These are phyloP conservation scores for Cheilosia scutellata DNA, from an alignment of 2,888 invertebrate species.

Conservation along the genomic window DNA sequence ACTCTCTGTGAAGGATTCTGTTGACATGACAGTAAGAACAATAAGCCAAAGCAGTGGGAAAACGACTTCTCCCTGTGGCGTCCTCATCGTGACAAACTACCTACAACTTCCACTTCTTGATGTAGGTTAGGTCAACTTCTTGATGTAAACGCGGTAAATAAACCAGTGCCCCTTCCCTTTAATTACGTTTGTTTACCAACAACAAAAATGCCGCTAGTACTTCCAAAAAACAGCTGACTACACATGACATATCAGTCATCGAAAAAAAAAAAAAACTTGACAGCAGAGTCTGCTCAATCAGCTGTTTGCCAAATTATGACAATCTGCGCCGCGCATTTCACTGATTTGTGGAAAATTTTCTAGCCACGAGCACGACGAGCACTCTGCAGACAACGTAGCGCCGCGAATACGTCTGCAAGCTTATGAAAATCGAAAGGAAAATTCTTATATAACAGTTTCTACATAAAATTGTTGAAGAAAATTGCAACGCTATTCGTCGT, in stretches of 20 bases:
- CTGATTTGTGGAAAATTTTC: slow-evolving; percentile 21
- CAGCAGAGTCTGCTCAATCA: slow-evolving; percentile 32
- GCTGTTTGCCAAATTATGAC: slow-evolving; percentile 45
- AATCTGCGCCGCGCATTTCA: slow-evolving; percentile 54
- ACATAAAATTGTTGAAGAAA: neutral
- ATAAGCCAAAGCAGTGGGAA: too few species aligned
- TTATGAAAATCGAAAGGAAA: slow-evolving; percentile 35
- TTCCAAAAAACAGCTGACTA: slow-evolving; percentile 29
- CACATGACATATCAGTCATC: slow-evolving; percentile 12
- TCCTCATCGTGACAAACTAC: too few species aligned
- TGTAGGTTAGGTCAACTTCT: too few species aligned
- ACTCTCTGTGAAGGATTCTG: too few species aligned
- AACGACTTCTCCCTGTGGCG: too few species aligned
- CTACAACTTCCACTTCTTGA: too few species aligned
- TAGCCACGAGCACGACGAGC: slow-evolving; percentile 8
- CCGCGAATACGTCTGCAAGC: slow-evolving; percentile 48
- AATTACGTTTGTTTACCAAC: slow-evolving; percentile 43
- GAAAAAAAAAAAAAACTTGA: neutral
- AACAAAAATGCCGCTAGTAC: slow-evolving; percentile 17
- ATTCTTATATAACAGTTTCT: slow-evolving; percentile 59
- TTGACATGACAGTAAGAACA: too few species aligned
- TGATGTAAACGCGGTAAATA: neutral
- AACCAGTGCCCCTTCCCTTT: neutral
- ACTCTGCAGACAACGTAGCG: slow-evolving; percentile 59
- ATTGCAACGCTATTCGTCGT: neutral